These are phyloP conservation scores for Limenitis camilla DNA, from an alignment of 2,888 invertebrate species.

Conservation along the genomic window DNA sequence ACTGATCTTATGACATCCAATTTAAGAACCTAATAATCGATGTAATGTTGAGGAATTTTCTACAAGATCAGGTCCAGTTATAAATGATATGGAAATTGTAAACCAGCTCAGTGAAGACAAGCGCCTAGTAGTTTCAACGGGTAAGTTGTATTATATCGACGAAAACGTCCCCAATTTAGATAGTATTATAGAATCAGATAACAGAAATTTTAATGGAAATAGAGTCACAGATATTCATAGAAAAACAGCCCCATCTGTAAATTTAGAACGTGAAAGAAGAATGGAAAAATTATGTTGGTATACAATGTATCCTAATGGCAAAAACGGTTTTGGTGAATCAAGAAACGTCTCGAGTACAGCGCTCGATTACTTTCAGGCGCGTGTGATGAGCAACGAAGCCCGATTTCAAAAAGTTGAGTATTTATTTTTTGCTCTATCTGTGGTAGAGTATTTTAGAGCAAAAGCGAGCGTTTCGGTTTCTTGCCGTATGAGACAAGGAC, in stretches of 20 bases:
- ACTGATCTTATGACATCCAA: too few relatives aligned
- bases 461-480: conserved; percentile 15
- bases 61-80: too few relatives aligned
- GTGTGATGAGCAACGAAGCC: conserved; percentile 11
- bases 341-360: conserved; percentile 9
- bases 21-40: too few relatives aligned
- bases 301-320: conserved; percentile 28
- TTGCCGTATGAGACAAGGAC: conserved; percentile 7
- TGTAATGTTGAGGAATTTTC: too few relatives aligned
- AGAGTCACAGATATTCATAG: conserved; percentile 31
- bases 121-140: too few relatives aligned
- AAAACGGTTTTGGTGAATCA: conserved; percentile 27
- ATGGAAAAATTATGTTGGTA: conserved; percentile 34
- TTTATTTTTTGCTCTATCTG: conserved; percentile 11
- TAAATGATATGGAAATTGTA: too few relatives aligned
- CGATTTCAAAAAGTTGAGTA: conserved; percentile 15
- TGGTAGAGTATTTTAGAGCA: conserved; percentile 18
- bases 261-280: conserved; percentile 26
- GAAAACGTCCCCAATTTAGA: too few relatives aligned
- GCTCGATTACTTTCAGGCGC: conserved; percentile 17
- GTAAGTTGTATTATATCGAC: too few relatives aligned
- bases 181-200: too few relatives aligned
- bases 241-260: too few relatives aligned
- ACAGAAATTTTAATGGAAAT: conserved; percentile 14
- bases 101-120: too few relatives aligned